Evolutionary conservation across 2,888 invertebrate genomes (phyloP).

Genomic region (Thereva unica): DNA sequence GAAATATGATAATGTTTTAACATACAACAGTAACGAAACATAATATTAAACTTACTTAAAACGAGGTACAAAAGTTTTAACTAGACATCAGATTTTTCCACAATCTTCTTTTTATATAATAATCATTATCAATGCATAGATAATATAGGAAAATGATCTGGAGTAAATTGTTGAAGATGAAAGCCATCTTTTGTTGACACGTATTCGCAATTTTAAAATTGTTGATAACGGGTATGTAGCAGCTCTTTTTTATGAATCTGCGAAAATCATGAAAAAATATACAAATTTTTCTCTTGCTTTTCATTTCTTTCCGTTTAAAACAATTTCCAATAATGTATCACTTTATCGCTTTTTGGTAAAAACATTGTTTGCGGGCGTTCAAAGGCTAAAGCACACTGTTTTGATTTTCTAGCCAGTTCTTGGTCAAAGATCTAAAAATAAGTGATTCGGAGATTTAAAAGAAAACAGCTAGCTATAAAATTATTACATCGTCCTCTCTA

Average conservation of each 20-base stretch:
- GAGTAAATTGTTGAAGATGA: too few species aligned
- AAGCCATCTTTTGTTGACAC: too few species aligned
- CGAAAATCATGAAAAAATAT: not conserved
- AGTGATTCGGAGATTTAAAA: not conserved
- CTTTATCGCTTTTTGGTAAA: conserved; percentile 66
- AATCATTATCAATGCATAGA: not conserved
- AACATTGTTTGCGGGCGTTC: conserved; percentile 69
- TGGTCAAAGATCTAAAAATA: conserved; percentile 71
- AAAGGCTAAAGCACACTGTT: conserved; percentile 75
- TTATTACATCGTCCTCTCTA: conserved; percentile 64
- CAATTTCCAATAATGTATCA: conserved; percentile 70
- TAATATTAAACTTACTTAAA: conserved; percentile 23
- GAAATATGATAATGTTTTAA: conserved; percentile 26
- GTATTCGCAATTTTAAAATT: too few species aligned
- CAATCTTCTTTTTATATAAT: conserved; percentile 11
- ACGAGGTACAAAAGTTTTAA: conserved; percentile 30
- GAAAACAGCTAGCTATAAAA: not conserved
- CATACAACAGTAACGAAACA: conserved; percentile 33
- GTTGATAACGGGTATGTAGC: too few species aligned
- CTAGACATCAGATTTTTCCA: not conserved
- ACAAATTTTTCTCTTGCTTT: not conserved
- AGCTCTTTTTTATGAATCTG: not conserved
- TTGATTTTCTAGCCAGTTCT: conserved; percentile 75
- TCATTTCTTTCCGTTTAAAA: conserved; percentile 45
- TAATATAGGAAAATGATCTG: too few species aligned